Percentiles rank a stretch among this genome's conserved stretches.
These are phyloP conservation scores for Pristionchus mayeri DNA, from an alignment of 2,888 invertebrate genomes.

Conservation along the genomic window DNA sequence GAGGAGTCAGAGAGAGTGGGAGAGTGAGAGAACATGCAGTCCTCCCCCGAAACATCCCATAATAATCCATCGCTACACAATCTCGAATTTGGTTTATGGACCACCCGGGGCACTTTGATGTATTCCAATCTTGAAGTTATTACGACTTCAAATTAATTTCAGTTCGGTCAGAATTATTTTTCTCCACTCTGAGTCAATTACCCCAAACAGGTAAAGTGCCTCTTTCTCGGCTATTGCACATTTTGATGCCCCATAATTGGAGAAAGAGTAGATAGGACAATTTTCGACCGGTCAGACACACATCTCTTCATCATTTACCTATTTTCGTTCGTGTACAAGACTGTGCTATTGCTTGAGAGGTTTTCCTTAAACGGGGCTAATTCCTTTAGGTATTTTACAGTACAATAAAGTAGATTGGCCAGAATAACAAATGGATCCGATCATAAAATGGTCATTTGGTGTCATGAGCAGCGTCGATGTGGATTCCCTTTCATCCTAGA, in stretches of 20 bases:
- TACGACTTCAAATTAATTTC: no score
- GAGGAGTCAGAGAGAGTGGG: not conserved
- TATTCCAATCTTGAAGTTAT: not conserved
- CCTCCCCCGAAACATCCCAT: slow-evolving; percentile 32
- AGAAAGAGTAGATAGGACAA: no score
- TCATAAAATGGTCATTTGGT: not conserved
- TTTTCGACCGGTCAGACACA: no score
- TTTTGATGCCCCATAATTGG: no score
- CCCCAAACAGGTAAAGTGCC: slow-evolving; percentile 8
- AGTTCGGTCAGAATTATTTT: not conserved
- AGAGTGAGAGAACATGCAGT: not conserved
- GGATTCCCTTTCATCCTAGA: slow-evolving; percentile 20
- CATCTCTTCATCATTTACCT: no score
- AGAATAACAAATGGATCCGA: not conserved
- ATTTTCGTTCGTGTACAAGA: no score
- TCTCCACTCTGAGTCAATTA: not conserved
- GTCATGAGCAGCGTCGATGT: not conserved
- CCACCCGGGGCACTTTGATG: not conserved
- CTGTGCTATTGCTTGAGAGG: no score
- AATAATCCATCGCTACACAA: slow-evolving; percentile 28
- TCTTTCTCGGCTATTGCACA: not conserved
- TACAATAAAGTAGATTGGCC: no score
- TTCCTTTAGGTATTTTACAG: no score
- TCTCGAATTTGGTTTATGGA: not conserved
- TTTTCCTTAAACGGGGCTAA: no score